Conservation (phyloP, 1,140 invertebrate species). For the Cyclargus thomasi region DNA sequence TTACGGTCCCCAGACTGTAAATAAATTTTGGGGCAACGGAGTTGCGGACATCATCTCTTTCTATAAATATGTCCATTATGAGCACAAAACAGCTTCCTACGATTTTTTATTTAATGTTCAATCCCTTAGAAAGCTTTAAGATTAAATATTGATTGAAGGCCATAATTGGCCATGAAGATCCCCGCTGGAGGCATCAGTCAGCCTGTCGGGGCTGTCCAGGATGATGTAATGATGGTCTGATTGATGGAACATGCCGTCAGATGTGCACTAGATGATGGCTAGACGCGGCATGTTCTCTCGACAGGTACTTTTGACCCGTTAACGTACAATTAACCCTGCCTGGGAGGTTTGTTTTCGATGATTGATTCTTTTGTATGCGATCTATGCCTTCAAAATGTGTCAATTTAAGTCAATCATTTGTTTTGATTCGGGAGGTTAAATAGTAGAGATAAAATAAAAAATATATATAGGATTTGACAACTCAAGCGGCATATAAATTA, state of each 20-base stretch:
- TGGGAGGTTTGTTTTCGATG: background rate
- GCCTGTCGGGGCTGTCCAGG: background rate
- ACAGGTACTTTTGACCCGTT: background rate
- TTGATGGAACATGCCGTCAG: constrained; percentile 4
- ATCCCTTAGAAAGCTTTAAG: background rate
- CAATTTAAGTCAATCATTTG: too few species aligned
- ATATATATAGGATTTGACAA: too few species aligned
- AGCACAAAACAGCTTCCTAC: background rate
- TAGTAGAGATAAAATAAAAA: too few species aligned
- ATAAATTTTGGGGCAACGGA: too few species aligned
- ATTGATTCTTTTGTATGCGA: background rate
- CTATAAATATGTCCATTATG: too few species aligned
- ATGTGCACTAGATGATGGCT: background rate
- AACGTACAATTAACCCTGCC: constrained; percentile 10
- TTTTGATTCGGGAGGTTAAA: too few species aligned
- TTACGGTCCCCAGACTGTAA: too few species aligned
- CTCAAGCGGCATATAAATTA: too few species aligned
- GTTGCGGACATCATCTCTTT: too few species aligned
- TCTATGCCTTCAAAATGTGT: background rate
- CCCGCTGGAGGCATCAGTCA: constrained; percentile 7
- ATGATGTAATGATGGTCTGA: constrained; percentile 6
- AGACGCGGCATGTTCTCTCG: background rate
- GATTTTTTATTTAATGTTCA: background rate
- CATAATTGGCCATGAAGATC: constrained; percentile 11
- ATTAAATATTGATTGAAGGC: constrained; percentile 13